Conservation (phyloP, 2,888 invertebrate genomes). For the Rhamnusium bicolor region DNA sequence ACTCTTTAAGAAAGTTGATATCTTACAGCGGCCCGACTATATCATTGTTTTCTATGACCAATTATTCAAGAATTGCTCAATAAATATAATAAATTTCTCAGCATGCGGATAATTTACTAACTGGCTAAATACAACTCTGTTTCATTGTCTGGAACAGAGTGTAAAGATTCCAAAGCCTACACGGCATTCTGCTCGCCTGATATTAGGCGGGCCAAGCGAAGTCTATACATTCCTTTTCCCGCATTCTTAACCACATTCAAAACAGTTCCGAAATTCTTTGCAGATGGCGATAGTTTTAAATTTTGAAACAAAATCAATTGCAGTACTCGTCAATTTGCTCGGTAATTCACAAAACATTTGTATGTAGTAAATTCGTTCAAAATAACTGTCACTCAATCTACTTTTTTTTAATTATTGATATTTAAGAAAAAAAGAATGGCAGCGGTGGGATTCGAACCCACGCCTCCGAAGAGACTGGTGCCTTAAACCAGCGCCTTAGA, state of each 20-base stretch:
- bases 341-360: no score
- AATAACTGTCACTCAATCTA: no score
- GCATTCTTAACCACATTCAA: constrained; percentile 60
- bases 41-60: no score
- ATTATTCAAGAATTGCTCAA: no score
- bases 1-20: no score
- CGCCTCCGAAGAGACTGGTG: constrained; percentile 92
- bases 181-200: constrained; percentile 56
- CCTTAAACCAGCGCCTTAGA: constrained; percentile 93
- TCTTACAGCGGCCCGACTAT: no score
- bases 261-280: constrained; percentile 41
- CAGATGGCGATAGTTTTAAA: constrained; percentile 35
- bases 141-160: background rate
- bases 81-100: no score
- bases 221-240: constrained; percentile 65
- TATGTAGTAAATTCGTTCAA: no score
- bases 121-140: background rate
- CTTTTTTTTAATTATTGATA: background rate
- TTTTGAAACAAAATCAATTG: background rate
- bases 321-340: background rate
- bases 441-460: constrained; percentile 92
- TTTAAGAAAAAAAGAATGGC: constrained; percentile 70
- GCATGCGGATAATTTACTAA: background rate
- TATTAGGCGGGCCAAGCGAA: constrained; percentile 64
- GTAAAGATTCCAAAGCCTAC: constrained; percentile 45